Evolutionary conservation across 2,888 invertebrate species (phyloP).

Genomic region (Lepidochitona cinerea): DNA sequence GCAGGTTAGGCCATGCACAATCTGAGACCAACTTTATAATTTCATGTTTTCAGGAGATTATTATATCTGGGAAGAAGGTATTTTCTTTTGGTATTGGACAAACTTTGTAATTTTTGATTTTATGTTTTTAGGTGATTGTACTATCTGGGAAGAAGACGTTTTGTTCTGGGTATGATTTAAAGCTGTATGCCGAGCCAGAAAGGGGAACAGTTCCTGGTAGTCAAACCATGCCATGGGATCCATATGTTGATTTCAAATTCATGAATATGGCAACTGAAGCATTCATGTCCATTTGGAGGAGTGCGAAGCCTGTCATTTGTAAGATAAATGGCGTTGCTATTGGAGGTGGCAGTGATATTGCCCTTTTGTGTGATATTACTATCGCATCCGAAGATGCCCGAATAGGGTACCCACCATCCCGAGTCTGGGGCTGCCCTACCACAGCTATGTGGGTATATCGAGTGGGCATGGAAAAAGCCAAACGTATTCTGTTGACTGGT

Average conservation of each 20-base stretch:
- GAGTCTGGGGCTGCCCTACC: constrained; percentile 48
- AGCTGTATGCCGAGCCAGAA: constrained; percentile 34
- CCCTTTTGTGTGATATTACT: constrained; percentile 39
- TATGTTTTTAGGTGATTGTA: constrained; percentile 25
- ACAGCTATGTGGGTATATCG: constrained; percentile 38
- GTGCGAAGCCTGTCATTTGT: constrained; percentile 36
- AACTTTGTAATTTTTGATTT: too few relatives aligned
- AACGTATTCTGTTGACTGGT: constrained; percentile 39
- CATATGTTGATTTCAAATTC: constrained; percentile 35
- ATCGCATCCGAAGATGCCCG: constrained; percentile 37
- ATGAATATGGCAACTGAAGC: constrained; percentile 31
- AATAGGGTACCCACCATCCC: constrained; percentile 42
- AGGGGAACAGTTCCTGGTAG: constrained; percentile 21
- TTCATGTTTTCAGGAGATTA: constrained; percentile 27
- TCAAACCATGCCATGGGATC: constrained; percentile 46
- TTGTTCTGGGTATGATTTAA: constrained; percentile 44
- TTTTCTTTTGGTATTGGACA: constrained; percentile 45
- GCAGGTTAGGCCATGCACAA: too few relatives aligned
- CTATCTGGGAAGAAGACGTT: constrained; percentile 33
- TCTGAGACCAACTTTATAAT: too few relatives aligned
- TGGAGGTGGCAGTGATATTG: constrained; percentile 45
- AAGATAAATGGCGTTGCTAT: constrained; percentile 37
- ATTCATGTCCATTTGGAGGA: constrained; percentile 42
- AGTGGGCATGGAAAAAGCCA: constrained; percentile 38
- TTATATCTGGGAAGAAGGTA: constrained; percentile 31